Evolutionary conservation across 2,797 vertebrate species (phyloP).

Genomic region (Scolopax bukidnonensis): DNA sequence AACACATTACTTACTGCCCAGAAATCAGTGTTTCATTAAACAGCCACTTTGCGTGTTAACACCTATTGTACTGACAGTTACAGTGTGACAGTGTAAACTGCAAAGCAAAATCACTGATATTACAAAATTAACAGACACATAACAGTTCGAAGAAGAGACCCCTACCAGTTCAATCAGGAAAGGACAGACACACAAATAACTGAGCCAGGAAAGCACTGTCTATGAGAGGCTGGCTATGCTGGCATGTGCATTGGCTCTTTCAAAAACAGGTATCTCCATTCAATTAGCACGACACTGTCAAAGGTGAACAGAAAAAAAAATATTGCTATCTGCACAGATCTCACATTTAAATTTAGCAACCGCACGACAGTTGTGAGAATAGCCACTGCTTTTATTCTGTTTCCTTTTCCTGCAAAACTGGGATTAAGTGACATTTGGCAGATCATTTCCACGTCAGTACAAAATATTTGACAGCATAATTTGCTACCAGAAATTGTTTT

Average conservation of each 20-base stretch:
- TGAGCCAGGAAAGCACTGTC: neutral
- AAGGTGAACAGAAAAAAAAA: neutral
- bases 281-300: neutral
- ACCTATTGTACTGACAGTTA: neutral
- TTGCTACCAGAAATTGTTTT: neutral
- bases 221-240: neutral
- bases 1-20: constrained; percentile 3
- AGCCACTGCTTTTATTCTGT: neutral
- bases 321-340: neutral
- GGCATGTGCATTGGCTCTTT: neutral
- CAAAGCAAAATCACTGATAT: neutral
- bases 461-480: neutral
- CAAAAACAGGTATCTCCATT: neutral
- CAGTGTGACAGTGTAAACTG: neutral
- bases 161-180: neutral
- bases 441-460: neutral
- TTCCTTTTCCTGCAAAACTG: neutral
- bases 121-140: neutral
- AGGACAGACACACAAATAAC: neutral
- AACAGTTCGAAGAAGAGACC: neutral
- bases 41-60: constrained; percentile 11
- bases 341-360: neutral
- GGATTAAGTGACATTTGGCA: neutral
- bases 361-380: neutral
- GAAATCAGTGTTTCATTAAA: constrained; percentile 46